These are phyloP conservation scores for Lampris incognitus DNA, from an alignment of 2,113 vertebrate genomes.

Conservation along the genomic window DNA sequence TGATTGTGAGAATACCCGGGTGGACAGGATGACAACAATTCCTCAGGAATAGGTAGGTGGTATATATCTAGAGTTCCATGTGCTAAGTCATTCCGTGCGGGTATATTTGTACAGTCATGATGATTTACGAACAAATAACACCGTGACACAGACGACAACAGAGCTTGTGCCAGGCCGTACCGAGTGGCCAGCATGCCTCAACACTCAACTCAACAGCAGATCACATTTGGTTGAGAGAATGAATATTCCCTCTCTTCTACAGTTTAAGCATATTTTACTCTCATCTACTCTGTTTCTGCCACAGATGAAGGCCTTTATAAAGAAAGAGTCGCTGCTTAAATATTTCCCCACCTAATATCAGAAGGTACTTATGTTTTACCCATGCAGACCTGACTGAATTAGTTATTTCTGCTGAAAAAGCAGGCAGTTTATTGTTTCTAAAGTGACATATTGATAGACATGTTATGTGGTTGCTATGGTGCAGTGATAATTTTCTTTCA, in stretches of 20 bases:
- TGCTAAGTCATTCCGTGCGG: no score
- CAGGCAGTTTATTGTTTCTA: constrained; percentile 50
- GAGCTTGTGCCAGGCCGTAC: no score
- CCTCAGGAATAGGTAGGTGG: no score
- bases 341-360: constrained; percentile 26
- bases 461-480: constrained; percentile 62
- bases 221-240: constrained; percentile 54
- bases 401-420: constrained; percentile 54
- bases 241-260: constrained; percentile 28
- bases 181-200: no score
- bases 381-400: constrained; percentile 38
- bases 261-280: constrained; percentile 20
- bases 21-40: no score
- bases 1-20: no score
- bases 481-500: constrained; percentile 60
- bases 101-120: no score
- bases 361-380: constrained; percentile 47
- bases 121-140: no score
- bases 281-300: neutral
- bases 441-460: constrained; percentile 65
- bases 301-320: constrained; percentile 44
- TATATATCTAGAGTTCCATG: no score
- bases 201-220: constrained; percentile 30
- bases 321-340: constrained; percentile 40
- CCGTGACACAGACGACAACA: no score